Evolutionary conservation across 2,113 vertebrate genomes (phyloP), one percentile per base, ranked within the genome.

Genomic region (Malurus elegans): DNA sequence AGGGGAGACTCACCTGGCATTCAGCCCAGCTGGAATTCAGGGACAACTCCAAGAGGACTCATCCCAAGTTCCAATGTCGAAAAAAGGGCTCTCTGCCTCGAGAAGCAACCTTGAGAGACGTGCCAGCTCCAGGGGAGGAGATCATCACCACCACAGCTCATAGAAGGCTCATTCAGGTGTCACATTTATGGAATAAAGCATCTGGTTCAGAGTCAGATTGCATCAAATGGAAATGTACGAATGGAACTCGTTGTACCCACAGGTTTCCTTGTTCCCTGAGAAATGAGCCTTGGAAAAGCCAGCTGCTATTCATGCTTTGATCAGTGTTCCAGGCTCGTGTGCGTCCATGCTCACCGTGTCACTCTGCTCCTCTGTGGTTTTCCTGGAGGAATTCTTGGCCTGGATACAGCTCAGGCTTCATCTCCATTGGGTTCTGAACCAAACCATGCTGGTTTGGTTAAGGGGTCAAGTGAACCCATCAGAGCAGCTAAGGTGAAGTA

Each of bases 391-490:
- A 16, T 62, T 74, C 61, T 44, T 57, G 79, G 26, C 24, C 19
- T 0, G 0, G 54, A 38, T 16, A 26, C 7, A 40, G 54, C 21
- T 91, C 40, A 48, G 40, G 31, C 18, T 74, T 36, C 9, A 4
- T 11, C 9, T 50, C 31, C 38, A 25, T 38, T 25, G 69, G 11
- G 25, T 54, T 58, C 58, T 80, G 42, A 10, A 54, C 13, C 13
- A 60, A 67, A 40, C 10, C 42, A 2, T 48, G 40, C 34, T 50
- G 40, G 6, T 80, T 67, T 44, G 48, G 34, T 50, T 29, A 50
- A 24, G 19, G 34, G 26, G 10, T 42, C 0, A 0, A 74, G 23
- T 31, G 16, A 38, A 18, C 21, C 61, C 17, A 4, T 25, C 26
- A 62, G 34, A 80, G 12, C 3, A 23, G 8, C 32, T 14, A 36